Base-by-base conservation (phyloP, 2,113 vertebrate genomes). In the Pterocles burchelli region DNA sequence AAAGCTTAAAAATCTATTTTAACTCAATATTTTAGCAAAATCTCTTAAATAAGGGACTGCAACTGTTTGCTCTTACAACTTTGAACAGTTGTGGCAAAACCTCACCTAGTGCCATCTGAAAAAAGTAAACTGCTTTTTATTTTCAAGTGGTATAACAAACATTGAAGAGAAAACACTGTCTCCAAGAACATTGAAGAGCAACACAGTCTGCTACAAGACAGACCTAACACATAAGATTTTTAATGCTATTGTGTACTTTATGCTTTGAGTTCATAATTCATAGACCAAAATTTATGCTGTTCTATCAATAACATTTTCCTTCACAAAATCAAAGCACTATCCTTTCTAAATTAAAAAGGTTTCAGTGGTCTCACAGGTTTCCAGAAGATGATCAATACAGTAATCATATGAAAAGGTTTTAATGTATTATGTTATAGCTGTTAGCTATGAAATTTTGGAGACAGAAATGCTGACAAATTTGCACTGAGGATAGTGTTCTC, bases 241-340 rank as follows among this genome's bases (percentile, higher is more conserved):
- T 11, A 33, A 13, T 61, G 81, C 51, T 82, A 28, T 41, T n/a
- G 6, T 18, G 9, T 24, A 59, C 11, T 72, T 92, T 46, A 10
- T 67, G 34, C 24, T 72, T 59, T 17, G 8, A 65, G 13, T 49
- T 75, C 5, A 4, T 82, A 63, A 51, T 46, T 81, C 36, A 49
- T 9, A 58, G 49, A 17, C 1, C 17, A 16, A 59, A 77, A 75
- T 46, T 34, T 48, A n/a, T 0, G 1, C 9, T 52, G 13, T 38
- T 68, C 34, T 52, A 68, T 83, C 7, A 85, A 7, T 10, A 65
- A 31, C 10, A 18, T 28, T 71, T 84, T 71, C 20, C n/a, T 63
- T 87, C 13, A 67, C 7, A 65, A 85, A 84, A 77, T 45, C 34
- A 77, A 74, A 74, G 6, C 14, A 36, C 14, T 49, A 66, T 49